Base-by-base conservation (phyloP, 1,140 invertebrate genomes). In the Eriosoma lanigerum region DNA sequence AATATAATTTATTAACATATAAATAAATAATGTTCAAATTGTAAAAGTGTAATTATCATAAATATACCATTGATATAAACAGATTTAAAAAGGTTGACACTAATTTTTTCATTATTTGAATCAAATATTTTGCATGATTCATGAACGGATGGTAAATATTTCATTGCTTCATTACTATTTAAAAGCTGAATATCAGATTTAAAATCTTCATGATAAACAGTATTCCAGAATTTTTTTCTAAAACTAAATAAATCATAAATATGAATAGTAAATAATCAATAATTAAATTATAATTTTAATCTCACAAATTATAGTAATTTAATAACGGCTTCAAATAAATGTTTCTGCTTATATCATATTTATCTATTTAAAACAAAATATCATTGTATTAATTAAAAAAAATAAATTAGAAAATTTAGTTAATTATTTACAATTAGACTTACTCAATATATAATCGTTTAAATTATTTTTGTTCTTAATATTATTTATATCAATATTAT, bases 261-360 rank as follows among this genome's bases (percentile, higher is more conserved):
- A 17, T 44, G 10, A 52, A 76, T 44, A 19, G 0, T 21, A 24
- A 38, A 32, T 38, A n/a, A 54, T 32, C 58, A 56, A 1, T 48
- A 29, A 54, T 29, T 56, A 78, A 60, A 15, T 48, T 21, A 78
- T 19, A 29, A 72, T 78, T 78, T 60, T 58, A 3, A 62, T 48
- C 75, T 78, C 48, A 78, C 75, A 62, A 78, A 62, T 78, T 26
- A 48, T 78, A 78, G 48, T 78, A 78, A 13, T 78, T 58, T 29
- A 78, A 78, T 48, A 78, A 62, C 10, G 56, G 75, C 6, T 29
- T 60, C 32, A 62, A 24, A 26, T 58, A 60, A 46, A 78, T 44
- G 19, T 62, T 60, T 26, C 10, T 46, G 17, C 24, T 21, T 0
- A n/a, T 3, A 48, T 78, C 38, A 62, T 78, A 62, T 46, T 5